phyloP scores from a whole-genome alignment of 1,140 invertebrate species.

The Eriocheir sinensis region DNA sequence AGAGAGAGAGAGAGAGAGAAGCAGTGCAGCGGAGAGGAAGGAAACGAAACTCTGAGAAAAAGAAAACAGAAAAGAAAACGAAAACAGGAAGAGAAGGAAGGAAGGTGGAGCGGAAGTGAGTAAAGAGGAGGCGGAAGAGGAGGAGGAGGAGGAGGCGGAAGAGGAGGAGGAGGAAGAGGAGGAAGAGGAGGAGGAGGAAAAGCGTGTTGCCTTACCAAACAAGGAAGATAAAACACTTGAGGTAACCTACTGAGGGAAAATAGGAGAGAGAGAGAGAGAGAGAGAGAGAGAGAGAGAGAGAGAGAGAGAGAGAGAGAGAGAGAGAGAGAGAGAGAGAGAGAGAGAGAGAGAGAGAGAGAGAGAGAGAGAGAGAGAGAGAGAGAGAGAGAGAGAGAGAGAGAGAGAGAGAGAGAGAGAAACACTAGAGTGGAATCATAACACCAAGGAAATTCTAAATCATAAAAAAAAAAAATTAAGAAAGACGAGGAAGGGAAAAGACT shows the following conservation, averaged over 20 bases:
- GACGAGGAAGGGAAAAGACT: too few species aligned
- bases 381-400: slow-evolving; percentile 22
- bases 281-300: neutral
- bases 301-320: neutral
- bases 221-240: neutral
- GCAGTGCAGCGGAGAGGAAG: neutral
- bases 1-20: neutral
- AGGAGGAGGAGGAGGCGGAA: neutral
- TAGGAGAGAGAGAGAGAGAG: neutral
- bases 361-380: too few species aligned
- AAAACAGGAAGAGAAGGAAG: neutral
- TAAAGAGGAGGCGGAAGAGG: neutral
- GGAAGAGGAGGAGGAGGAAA: neutral
- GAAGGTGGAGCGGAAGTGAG: slow-evolving; percentile 20
- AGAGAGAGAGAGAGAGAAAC: neutral
- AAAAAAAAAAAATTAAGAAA: neutral
- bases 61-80: neutral
- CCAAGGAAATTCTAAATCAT: too few species aligned
- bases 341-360: slow-evolving; percentile 23
- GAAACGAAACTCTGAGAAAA: too few species aligned
- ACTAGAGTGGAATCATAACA: too few species aligned
- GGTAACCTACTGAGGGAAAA: neutral
- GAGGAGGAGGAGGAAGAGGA: neutral
- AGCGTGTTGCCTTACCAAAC: neutral
- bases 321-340: slow-evolving; percentile 12